Base-by-base conservation (phyloP, 1,140 invertebrate species). In the Hypothenemus hampei region DNA sequence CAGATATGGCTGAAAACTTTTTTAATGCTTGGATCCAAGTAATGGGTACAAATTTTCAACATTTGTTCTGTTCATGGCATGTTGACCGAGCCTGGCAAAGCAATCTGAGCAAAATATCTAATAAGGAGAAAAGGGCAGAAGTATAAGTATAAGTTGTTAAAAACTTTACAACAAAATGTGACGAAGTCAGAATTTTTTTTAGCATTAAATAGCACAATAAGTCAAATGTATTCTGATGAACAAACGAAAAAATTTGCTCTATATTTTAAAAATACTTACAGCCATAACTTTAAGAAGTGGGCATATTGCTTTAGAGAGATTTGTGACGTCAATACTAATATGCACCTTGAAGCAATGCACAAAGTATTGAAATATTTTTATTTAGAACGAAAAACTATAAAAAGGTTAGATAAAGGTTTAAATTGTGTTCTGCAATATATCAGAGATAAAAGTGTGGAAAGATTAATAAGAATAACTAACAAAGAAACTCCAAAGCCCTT, bases 91-190 rank as follows among this genome's bases (percentile, higher is more conserved):
- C 39, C 10, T 61, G 59, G 62, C 13, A 36, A 53, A 39, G 44
- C 19, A 61, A 61, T 31, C 39, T 62, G 18, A 22, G 7, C 0
- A 64, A 62, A 44, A 50, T 62, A 26, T 24, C 15, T 18, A 16
- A 48, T 46, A 44, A 39, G 13, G 59, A 57, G 22, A 64, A 59
- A 46, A 11, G 39, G 11, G 11, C 23, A n/a, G 4, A n/a, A 13
- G 23, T 59, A n/a, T n/a, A n/a, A n/a, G 10, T 61, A 61, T 33
- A 49, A 59, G 59, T 45, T 31, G 0, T n/a, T 61, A 20, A 60
- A 57, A 51, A 20, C 16, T 8, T 46, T 58, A 21, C 39, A 41
- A 13, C 39, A 41, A 41, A 22, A 41, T 41, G n/a, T n/a, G 6
- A 41, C 16, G 4, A 21, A 15, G 5, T 4, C 4, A 6, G 16